Evolutionary conservation across 2,797 vertebrate genomes (phyloP), one percentile per base, ranked within the genome.

Genomic region (Acestrorhynchus altus): DNA sequence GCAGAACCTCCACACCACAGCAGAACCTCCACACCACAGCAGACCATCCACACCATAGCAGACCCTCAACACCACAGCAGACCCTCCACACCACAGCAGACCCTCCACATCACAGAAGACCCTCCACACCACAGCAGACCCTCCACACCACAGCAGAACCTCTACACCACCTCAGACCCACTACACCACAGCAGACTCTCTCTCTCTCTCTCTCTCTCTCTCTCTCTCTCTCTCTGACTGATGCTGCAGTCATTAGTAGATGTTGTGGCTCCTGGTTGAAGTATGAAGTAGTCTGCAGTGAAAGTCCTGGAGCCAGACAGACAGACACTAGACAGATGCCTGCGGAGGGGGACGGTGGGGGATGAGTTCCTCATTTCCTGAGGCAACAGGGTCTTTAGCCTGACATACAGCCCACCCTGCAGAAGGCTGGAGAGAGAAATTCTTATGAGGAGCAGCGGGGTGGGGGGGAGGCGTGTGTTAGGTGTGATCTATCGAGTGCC

Each of bases 361-460:
- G 61, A 82, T 46, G 72, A 67, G 60, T 72, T 76, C 70, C 59
- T 40, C 51, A 12, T n/a, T 5, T 64, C 81, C 76, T 60, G 24
- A 79, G 54, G 81, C 67, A 35, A 24, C 39, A 67, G 40, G 28
- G 54, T 75, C 67, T 79, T 67, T 46, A 63, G 61, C 47, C 39
- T 79, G 76, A 82, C 72, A 76, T 67, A 78, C 77, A 73, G 49
- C 69, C 49, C 73, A 76, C 56, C 65, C 72, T 31, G 49, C 60
- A 65, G 44, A 68, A 46, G 40, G 68, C 40, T 66, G 47, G 24
- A 22, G 46, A 51, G 66, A 69, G 47, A 52, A 69, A 49, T 10
- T 47, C 46, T 35, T 8, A 28, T 16, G 44, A 31, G 16, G 26
- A 28, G 39, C 47, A 35, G 66, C 46, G 35, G 46, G 47, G 26